Percentiles rank a stretch among this genome's conserved stretches.
Conservation (phyloP, 2,888 invertebrate genomes). For the Ariolimax columbianus region DNA sequence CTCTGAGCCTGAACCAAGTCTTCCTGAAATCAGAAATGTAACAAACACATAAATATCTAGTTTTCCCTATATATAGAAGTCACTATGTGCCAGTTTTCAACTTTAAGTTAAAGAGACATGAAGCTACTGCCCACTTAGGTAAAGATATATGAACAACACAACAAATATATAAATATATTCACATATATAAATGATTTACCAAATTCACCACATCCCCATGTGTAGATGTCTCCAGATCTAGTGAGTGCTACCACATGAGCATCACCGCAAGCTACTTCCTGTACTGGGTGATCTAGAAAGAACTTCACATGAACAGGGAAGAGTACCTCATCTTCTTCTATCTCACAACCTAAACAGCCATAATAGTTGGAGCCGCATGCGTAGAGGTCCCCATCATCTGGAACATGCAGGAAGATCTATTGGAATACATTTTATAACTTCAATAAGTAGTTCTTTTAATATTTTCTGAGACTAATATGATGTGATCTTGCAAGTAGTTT, state of each 20-base stretch:
- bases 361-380: slow-evolving; percentile 78
- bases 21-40: slow-evolving; percentile 60
- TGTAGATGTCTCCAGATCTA: slow-evolving; percentile 73
- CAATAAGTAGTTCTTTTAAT: neutral
- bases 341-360: slow-evolving; percentile 75
- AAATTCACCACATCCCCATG: slow-evolving; percentile 78
- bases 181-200: slow-evolving; percentile 61
- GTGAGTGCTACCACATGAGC: slow-evolving; percentile 75
- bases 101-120: too few species aligned
- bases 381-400: slow-evolving; percentile 75
- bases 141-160: too few species aligned
- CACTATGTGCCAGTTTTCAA: too few species aligned
- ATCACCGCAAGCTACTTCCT: slow-evolving; percentile 75
- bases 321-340: slow-evolving; percentile 69
- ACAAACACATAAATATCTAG: neutral
- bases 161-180: neutral
- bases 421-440: neutral
- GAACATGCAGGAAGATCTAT: neutral
- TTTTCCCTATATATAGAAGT: neutral
- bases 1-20: slow-evolving; percentile 75
- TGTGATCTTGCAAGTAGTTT: too few species aligned
- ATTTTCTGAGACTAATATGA: too few species aligned
- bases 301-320: slow-evolving; percentile 67
- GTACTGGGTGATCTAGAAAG: slow-evolving; percentile 66
- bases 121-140: too few species aligned